Base-by-base conservation (phyloP, 2,888 invertebrate genomes). In the Xestobium rufovillosum region DNA sequence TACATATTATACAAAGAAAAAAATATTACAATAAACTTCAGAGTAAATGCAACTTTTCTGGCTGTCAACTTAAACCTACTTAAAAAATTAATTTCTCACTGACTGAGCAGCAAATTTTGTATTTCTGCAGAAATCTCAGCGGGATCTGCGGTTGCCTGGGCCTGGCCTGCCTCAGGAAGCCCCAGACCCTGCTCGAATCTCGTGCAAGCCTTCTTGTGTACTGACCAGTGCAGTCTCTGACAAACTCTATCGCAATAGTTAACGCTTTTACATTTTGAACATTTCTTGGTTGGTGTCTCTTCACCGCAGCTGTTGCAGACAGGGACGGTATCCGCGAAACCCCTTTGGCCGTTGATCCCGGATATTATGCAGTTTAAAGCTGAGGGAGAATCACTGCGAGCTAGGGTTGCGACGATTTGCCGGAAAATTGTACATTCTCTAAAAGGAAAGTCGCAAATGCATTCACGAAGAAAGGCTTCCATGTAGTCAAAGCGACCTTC, bases 171-270 rank as follows among this genome's bases (percentile, higher is more conserved):
- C 3, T 38, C 41, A n/a, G n/a, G n/a, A n/a, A n/a, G n/a, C 12
- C 38, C 36, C 14, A 44, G 38, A 38, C 52, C 51, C 45, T 64
- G 56, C 40, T 60, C 63, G 15, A 81, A 73, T 44, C 83, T 70
- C 39, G 79, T 76, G 56, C 90, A 91, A 23, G 78, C 80, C 57
- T 88, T 89, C 66, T 90, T 90, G 62, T 91, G 90, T 55, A 86
- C 78, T 57, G 85, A 87, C 90, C 90, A 90, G 61, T 90, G 95
- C 30, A 95, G 69, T 47, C 90, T 79, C 63, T 98, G 97, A 61
- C 98, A 98, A 56, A 86, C 84, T 41, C 87, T 74, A 65, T 91
- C 86, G 67, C 97, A 98, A 61, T 98, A 98, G 60, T 86, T 83
- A 34, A 90, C 90, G 38, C 77, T 76, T 71, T 90, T 92, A 66